Conservation (phyloP, 2,113 vertebrate species). For the Dermatemys mawii region DNA sequence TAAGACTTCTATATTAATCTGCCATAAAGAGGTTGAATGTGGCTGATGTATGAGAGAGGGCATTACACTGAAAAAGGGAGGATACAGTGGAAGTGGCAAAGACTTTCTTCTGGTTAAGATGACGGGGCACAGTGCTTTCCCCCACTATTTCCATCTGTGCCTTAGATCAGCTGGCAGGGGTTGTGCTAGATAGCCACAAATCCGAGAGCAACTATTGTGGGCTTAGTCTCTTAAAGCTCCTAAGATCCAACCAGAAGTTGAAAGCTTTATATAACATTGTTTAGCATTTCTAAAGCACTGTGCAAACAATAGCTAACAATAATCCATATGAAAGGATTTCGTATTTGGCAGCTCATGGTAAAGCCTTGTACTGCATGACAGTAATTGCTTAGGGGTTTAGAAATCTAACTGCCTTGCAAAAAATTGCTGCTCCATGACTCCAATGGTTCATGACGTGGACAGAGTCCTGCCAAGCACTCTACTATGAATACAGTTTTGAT, state of each 20-base stretch:
- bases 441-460: not conserved
- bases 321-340: not conserved
- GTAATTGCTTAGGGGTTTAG: not conserved
- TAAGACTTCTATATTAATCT: not conserved
- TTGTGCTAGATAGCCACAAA: fast-evolving
- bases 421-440: not conserved
- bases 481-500: not conserved
- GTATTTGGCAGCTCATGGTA: not conserved
- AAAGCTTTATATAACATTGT: not conserved
- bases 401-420: not conserved
- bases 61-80: fast-evolving
- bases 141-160: not conserved
- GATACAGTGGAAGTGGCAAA: not conserved
- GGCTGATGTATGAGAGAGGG: not conserved
- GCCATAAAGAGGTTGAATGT: not conserved
- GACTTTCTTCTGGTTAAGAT: not conserved
- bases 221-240: not conserved
- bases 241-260: not conserved
- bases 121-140: not conserved
- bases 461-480: not conserved
- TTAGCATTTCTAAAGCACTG: not conserved
- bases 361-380: not conserved
- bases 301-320: slow-evolving; percentile 23
- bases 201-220: not conserved
- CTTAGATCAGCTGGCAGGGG: not conserved